Evolutionary conservation across 2,888 invertebrate genomes (phyloP).

Genomic region (Tetrapedia diversipes): DNA sequence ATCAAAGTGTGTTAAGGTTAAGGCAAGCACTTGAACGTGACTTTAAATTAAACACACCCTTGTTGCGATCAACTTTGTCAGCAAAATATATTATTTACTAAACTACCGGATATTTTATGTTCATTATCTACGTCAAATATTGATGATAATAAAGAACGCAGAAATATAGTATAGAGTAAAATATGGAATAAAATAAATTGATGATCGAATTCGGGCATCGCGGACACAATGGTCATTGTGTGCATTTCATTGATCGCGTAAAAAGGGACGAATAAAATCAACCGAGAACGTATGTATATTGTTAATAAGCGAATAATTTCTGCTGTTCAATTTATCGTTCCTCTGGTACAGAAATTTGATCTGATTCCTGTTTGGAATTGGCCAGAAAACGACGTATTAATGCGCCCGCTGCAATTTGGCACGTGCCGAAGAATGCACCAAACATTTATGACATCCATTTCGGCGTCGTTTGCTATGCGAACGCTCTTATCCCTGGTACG

Average conservation of each 20-base stretch:
- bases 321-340: slow-evolving; percentile 16
- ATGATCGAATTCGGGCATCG: background rate
- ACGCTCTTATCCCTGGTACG: slow-evolving; percentile 25
- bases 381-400: slow-evolving; percentile 48
- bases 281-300: too few relatives aligned
- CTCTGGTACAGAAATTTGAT: slow-evolving; percentile 21
- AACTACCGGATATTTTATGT: too few relatives aligned
- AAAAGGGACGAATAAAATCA: too few relatives aligned
- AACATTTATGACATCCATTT: slow-evolving; percentile 56
- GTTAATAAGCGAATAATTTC: slow-evolving; percentile 27
- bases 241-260: too few relatives aligned
- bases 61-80: too few relatives aligned
- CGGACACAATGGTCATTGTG: too few relatives aligned
- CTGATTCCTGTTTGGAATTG: slow-evolving; percentile 27
- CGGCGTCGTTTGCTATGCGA: slow-evolving; percentile 41
- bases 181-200: background rate
- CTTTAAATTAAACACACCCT: too few relatives aligned
- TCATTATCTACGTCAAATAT: background rate
- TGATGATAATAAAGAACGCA: too few relatives aligned
- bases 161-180: too few relatives aligned
- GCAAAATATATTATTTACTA: background rate
- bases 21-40: too few relatives aligned
- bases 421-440: slow-evolving; percentile 47
- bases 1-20: background rate
- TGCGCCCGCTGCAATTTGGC: slow-evolving; percentile 59